These are phyloP conservation scores for Ylistrum balloti DNA, from an alignment of 1,140 invertebrate species.

Conservation along the genomic window DNA sequence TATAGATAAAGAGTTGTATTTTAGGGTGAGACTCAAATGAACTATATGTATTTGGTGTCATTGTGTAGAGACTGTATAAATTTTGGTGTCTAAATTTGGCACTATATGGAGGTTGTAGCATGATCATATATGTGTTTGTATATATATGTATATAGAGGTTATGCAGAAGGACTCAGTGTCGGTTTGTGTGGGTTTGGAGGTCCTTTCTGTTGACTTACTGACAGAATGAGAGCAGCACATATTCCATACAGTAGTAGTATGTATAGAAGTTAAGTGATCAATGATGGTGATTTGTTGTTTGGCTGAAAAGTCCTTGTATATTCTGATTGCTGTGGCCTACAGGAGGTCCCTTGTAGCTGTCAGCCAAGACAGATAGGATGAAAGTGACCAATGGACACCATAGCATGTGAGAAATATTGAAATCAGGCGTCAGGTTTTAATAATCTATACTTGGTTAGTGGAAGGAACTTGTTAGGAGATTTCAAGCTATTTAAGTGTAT, in stretches of 20 bases:
- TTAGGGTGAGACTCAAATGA: too few species aligned
- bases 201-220: neutral
- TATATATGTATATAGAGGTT: too few species aligned
- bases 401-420: neutral
- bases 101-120: too few species aligned
- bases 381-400: neutral
- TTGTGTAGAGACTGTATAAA: too few species aligned
- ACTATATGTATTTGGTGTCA: too few species aligned
- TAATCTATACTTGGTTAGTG: neutral
- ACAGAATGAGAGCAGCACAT: neutral
- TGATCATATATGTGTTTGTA: too few species aligned
- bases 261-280: neutral
- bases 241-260: neutral
- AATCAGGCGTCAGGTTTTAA: neutral
- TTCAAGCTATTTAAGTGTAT: neutral
- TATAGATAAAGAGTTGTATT: too few species aligned
- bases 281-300: slow-evolving; percentile 35
- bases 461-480: neutral
- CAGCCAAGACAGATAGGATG: neutral
- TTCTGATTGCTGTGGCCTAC: neutral
- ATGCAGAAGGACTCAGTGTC: too few species aligned
- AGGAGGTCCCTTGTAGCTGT: neutral
- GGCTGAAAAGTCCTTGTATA: neutral
- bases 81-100: too few species aligned
- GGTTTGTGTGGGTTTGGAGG: too few species aligned